Conservation (phyloP, 2,888 invertebrate species). For the Cataglyphis rosenhaueri region DNA sequence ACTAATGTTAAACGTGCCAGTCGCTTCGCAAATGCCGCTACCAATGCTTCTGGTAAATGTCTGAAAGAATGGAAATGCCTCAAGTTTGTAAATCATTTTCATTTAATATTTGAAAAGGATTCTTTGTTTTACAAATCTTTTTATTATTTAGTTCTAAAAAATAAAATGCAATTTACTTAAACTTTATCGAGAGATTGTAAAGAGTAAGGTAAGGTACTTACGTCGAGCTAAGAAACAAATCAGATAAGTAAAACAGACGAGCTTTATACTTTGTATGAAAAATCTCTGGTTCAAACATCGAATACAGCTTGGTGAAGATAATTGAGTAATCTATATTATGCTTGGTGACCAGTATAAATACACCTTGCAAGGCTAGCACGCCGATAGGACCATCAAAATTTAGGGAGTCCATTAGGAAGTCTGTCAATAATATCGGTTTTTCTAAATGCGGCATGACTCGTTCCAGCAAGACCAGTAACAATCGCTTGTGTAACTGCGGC, state of each 20-base stretch:
- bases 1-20: constrained; percentile 93
- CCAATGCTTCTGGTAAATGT: constrained; percentile 95
- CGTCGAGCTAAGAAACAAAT: constrained; percentile 97
- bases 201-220: constrained; percentile 85
- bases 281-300: constrained; percentile 96
- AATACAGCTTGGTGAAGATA: constrained; percentile 97
- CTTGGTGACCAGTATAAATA: constrained; percentile 94
- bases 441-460: constrained; percentile 92
- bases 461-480: constrained; percentile 93
- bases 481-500: constrained; percentile 90
- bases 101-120: neutral
- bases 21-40: constrained; percentile 97
- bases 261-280: constrained; percentile 96
- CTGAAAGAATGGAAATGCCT: constrained; percentile 85
- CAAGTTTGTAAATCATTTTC: constrained; percentile 12
- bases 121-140: neutral
- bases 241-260: constrained; percentile 94
- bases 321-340: constrained; percentile 98
- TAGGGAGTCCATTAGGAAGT: constrained; percentile 96
- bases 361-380: constrained; percentile 95
- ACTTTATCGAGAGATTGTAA: neutral
- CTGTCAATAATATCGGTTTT: constrained; percentile 94
- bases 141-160: neutral
- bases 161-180: neutral
- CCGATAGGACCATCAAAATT: constrained; percentile 95